Evolutionary conservation across 2,113 vertebrate genomes (phyloP), one percentile per base, ranked within the genome.

Genomic region (Atherinomorus stipes): DNA sequence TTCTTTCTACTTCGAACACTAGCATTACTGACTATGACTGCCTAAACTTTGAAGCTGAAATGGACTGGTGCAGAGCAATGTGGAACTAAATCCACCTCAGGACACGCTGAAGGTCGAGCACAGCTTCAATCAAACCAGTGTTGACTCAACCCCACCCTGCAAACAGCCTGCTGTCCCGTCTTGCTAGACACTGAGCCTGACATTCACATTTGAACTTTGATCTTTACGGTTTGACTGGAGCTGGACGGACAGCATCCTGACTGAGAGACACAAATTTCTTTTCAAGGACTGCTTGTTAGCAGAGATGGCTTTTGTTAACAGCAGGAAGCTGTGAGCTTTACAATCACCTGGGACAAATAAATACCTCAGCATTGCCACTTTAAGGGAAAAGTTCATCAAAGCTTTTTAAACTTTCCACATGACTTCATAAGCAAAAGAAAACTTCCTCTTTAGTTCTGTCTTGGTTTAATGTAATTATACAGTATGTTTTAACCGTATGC

Each of bases 181-280:
- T 74, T 37, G n/a, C n/a, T n/a, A n/a, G 23, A 51, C 51, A 16
- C 64, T 75, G 65, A 84, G 51, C 71, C 64, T 60, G 61, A 80
- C 81, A 31, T 34, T 71, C 47, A 40, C 78, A 21, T 54, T 54
- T 85, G 74, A 86, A 64, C 79, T 87, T 71, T 75, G 64, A 76
- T 65, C 80, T 83, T 71, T 40, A 57, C 12, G 18, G 72, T 68
- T 54, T 49, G 71, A 83, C 56, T 16, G 34, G 47, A 51, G 62
- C 47, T 58, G 4, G 38, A 19, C 7, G 6, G 26, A 12, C 23
- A 7, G 53, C 73, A 18, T 64, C 71, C 65, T 23, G 64, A 34
- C 26, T 2, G 11, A 5, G 21, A 58, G 38, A 53, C 15, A 61
- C 13, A 31, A 7, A 2, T 4, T 40, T 64, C 42, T 66, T 80